These are phyloP conservation scores for Crypturellus undulatus DNA, from an alignment of 2,113 vertebrate species.

Conservation along the genomic window DNA sequence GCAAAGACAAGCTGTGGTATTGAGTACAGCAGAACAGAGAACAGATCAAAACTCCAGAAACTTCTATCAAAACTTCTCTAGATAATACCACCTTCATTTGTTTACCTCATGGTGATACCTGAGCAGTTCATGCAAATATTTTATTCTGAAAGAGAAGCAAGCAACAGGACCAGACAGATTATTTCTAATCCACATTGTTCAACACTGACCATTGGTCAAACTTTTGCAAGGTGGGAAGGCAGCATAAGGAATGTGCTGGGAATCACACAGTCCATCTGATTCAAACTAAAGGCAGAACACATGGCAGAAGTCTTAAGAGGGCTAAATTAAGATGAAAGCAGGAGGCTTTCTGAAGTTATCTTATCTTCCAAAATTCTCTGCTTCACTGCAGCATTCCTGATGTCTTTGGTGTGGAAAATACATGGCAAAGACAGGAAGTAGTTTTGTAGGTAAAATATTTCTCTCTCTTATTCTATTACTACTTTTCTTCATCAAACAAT, in stretches of 20 bases:
- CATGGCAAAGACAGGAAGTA: neutral
- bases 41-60: neutral
- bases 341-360: neutral
- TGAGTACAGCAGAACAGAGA: neutral
- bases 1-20: neutral
- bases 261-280: neutral
- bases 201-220: neutral
- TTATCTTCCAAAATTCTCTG: neutral
- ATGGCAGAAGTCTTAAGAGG: rapidly evolving
- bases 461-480: neutral
- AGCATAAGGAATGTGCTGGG: neutral
- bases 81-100: neutral
- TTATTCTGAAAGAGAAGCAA: neutral
- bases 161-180: neutral
- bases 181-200: neutral
- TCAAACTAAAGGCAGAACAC: neutral
- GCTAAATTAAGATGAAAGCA: neutral
- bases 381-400: neutral
- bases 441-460: neutral
- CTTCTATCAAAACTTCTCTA: neutral
- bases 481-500: neutral
- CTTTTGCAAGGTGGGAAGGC: neutral
- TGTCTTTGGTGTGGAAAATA: neutral
- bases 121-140: rapidly evolving
- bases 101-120: neutral